phyloP scores from a whole-genome alignment of 2,888 invertebrate species.

The Perizoma affinitatum region DNA sequence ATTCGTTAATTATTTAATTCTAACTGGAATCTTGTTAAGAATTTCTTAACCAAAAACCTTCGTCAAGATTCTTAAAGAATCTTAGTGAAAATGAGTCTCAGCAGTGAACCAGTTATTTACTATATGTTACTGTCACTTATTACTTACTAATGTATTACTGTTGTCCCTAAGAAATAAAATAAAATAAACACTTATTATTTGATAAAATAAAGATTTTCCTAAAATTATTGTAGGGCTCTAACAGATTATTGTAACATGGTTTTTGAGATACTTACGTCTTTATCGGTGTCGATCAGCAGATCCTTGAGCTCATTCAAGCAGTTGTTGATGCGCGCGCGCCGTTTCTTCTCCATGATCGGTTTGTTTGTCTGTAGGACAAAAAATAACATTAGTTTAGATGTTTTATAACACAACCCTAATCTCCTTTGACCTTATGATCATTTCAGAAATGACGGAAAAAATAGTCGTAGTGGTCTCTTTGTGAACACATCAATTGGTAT shows the following conservation, averaged over 20 bases:
- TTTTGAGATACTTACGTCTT: constrained; percentile 89
- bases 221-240: no score
- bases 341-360: constrained; percentile 96
- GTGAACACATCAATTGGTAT: no score
- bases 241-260: neutral
- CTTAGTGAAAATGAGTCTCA: no score
- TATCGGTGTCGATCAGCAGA: constrained; percentile 92
- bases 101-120: no score
- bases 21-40: constrained; percentile 35
- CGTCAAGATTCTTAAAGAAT: no score
- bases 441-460: neutral
- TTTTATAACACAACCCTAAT: neutral
- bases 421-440: neutral
- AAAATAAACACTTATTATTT: no score
- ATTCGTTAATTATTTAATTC: constrained; percentile 7
- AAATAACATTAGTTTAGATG: constrained; percentile 1
- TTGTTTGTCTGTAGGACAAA: constrained; percentile 89
- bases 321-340: constrained; percentile 95
- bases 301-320: constrained; percentile 94
- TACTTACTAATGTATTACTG: no score
- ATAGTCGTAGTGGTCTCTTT: no score
- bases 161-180: no score
- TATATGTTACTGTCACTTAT: no score
- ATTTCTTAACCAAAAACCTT: no score
- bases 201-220: no score